Percentiles rank a stretch among this genome's conserved stretches.
These are phyloP conservation scores for Sciurus carolinensis DNA, from an alignment of 2,797 vertebrate species.

Conservation along the genomic window DNA sequence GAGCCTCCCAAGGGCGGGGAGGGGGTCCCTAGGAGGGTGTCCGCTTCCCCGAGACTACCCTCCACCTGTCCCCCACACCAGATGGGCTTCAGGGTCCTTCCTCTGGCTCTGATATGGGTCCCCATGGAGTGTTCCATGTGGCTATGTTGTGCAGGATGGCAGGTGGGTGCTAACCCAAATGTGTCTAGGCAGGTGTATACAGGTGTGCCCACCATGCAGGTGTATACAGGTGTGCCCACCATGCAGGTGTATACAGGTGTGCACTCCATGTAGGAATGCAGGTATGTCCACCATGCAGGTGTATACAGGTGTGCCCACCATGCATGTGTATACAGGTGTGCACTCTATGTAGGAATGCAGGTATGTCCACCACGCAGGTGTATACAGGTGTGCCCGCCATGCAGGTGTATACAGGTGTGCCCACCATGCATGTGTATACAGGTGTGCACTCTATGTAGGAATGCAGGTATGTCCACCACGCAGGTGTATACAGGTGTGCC, in stretches of 20 bases:
- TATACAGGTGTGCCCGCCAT: background rate
- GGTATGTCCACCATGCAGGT: too few species aligned
- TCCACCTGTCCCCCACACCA: background rate
- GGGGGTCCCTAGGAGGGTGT: conserved; percentile 59
- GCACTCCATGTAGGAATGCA: accelerated
- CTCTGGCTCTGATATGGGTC: background rate
- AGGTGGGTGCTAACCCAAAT: accelerated
- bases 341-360: accelerated
- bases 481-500: too few species aligned
- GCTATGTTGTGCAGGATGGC: too few species aligned
- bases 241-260: background rate
- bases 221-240: accelerated
- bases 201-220: background rate
- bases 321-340: background rate
- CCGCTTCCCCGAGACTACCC: background rate
- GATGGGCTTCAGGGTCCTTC: background rate
- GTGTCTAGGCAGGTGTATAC: background rate
- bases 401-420: too few species aligned
- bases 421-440: background rate
- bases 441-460: accelerated
- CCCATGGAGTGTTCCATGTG: background rate
- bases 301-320: accelerated
- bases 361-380: background rate
- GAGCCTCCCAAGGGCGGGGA: background rate
- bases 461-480: background rate